Conservation (phyloP, 2,888 invertebrate genomes). For the Euphydryas editha region DNA sequence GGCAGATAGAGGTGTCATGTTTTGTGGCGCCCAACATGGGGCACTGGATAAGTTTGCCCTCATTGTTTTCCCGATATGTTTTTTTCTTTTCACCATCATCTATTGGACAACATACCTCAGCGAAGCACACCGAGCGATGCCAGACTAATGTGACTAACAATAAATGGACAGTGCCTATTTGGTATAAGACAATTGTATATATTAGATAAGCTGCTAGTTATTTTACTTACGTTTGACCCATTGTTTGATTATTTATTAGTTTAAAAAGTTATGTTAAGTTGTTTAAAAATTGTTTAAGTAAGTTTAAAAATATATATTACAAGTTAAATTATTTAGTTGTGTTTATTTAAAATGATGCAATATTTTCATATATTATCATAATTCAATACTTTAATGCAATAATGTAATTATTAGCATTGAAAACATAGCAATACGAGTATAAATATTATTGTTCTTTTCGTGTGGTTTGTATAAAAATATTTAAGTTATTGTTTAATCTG, state of each 20-base stretch:
- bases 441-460: too few species aligned
- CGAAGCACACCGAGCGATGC: slow-evolving; percentile 74
- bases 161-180: slow-evolving; percentile 23
- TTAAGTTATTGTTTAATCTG: too few species aligned
- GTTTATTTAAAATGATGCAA: slow-evolving; percentile 23
- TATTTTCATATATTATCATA: too few species aligned
- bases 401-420: too few species aligned
- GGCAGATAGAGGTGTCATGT: slow-evolving; percentile 82
- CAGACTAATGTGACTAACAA: slow-evolving; percentile 52
- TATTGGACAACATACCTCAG: slow-evolving; percentile 86
- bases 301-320: too few species aligned
- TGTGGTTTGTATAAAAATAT: too few species aligned
- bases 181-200: slow-evolving; percentile 55
- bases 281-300: slow-evolving; percentile 5
- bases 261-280: slow-evolving; percentile 22
- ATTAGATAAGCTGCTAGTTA: slow-evolving; percentile 74
- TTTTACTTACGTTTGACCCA: slow-evolving; percentile 23
- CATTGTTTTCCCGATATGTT: slow-evolving; percentile 84
- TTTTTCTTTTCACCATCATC: slow-evolving; percentile 81
- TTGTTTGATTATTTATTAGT: slow-evolving; percentile 23
- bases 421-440: too few species aligned
- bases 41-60: slow-evolving; percentile 84
- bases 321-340: slow-evolving; percentile 19
- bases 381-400: too few species aligned
- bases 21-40: slow-evolving; percentile 85